Percentiles rank a stretch among this genome's conserved stretches.
Conservation (phyloP, 2,113 vertebrate species). For the Pachycephala philippinensis region DNA sequence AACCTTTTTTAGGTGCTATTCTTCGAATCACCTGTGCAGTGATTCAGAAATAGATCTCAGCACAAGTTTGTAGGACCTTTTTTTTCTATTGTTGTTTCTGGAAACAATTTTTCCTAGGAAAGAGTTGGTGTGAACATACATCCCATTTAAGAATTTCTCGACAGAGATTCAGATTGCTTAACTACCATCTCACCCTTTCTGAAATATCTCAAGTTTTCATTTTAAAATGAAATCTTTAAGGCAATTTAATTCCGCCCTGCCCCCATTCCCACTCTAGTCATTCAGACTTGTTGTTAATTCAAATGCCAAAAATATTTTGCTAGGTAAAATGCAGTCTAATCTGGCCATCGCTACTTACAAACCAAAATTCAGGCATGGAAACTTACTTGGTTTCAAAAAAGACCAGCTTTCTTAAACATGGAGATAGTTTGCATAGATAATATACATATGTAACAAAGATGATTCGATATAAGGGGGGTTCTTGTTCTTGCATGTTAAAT, state of each 20-base stretch:
- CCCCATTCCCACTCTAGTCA: neutral
- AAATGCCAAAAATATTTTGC: neutral
- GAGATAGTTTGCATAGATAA: neutral
- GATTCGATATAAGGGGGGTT: neutral
- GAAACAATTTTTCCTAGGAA: neutral
- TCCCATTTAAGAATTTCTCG: neutral
- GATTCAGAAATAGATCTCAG: neutral
- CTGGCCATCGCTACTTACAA: neutral
- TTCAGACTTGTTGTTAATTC: neutral
- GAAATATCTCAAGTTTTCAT: neutral
- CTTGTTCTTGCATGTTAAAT: neutral
- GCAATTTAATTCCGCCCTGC: rapidly evolving
- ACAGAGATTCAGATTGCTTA: neutral
- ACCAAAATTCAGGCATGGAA: neutral
- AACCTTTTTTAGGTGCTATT: neutral
- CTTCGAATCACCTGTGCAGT: neutral
- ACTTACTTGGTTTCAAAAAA: neutral
- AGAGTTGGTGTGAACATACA: neutral
- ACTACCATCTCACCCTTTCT: neutral
- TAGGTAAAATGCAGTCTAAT: neutral
- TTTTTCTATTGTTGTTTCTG: neutral
- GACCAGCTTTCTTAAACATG: neutral
- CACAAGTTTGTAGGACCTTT: neutral
- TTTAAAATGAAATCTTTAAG: neutral
- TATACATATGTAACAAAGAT: neutral